Percentiles rank a stretch among this genome's conserved stretches.
These are phyloP conservation scores for Margarornis squamiger DNA, from an alignment of 2,797 vertebrate genomes.

Conservation along the genomic window DNA sequence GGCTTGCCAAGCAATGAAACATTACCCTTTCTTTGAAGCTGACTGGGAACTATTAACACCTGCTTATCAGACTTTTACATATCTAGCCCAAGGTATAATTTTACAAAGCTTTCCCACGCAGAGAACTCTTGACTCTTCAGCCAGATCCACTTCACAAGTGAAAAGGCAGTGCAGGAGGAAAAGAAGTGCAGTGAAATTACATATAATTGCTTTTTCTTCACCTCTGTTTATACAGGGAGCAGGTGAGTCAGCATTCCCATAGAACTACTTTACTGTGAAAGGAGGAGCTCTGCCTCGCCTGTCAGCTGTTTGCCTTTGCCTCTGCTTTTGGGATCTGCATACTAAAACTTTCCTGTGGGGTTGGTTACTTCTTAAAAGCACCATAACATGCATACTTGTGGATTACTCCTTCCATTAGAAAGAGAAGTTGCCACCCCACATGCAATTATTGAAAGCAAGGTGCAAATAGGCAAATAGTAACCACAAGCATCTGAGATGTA, in stretches of 20 bases:
- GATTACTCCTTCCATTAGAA: not conserved
- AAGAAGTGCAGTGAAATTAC: not conserved
- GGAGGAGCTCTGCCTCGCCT: not conserved
- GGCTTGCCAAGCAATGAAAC: not conserved
- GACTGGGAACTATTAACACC: not conserved
- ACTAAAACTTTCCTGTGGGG: not conserved
- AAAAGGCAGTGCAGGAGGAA: not conserved
- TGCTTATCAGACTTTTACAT: conserved; percentile 6
- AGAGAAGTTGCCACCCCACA: not conserved
- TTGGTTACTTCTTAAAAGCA: not conserved
- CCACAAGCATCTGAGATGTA: not conserved
- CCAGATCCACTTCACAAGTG: not conserved
- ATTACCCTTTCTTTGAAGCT: conserved; percentile 10
- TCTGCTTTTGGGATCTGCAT: not conserved
- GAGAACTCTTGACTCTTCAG: not conserved
- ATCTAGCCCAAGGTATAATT: conserved; percentile 22
- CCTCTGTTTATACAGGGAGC: not conserved
- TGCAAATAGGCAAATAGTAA: not conserved
- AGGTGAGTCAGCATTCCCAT: conserved; percentile 42
- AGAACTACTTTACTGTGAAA: not conserved
- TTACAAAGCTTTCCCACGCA: not conserved
- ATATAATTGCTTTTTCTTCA: not conserved
- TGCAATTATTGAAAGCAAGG: not conserved
- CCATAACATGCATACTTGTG: not conserved
- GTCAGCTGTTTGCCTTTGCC: not conserved